phyloP scores from a whole-genome alignment of 2,888 invertebrate genomes.

The Phengaris alcon region DNA sequence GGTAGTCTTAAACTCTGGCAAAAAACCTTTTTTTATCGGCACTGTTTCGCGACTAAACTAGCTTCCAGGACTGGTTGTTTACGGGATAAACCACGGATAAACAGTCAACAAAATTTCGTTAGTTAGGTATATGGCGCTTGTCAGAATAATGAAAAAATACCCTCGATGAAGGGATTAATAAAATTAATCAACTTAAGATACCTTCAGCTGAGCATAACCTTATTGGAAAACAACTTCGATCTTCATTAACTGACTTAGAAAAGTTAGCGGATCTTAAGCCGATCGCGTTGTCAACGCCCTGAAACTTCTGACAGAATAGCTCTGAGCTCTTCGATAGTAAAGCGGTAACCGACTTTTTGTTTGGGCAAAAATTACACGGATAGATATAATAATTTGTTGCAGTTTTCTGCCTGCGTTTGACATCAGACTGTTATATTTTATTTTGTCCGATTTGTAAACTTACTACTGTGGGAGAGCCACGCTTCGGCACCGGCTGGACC shows the following conservation, averaged over 20 bases:
- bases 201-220: background rate
- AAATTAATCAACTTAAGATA: background rate
- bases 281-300: conserved; percentile 18
- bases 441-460: no score
- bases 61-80: no score
- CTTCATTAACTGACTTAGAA: conserved; percentile 4
- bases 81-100: no score
- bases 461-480: no score
- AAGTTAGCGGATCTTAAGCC: conserved; percentile 19
- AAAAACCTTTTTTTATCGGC: no score
- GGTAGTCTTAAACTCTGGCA: no score
- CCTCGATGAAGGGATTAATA: background rate
- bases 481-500: no score
- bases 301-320: conserved; percentile 40
- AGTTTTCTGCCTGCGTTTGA: background rate
- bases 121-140: no score
- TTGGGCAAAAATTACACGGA: background rate
- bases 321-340: conserved; percentile 1
- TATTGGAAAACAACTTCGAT: conserved; percentile 7
- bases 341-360: background rate
- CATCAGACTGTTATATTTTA: background rate
- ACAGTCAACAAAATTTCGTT: no score
- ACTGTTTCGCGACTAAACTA: no score
- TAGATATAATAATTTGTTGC: background rate
- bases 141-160: no score